Base-by-base conservation (phyloP, 2,888 invertebrate genomes). In the Stramonita haemastoma region DNA sequence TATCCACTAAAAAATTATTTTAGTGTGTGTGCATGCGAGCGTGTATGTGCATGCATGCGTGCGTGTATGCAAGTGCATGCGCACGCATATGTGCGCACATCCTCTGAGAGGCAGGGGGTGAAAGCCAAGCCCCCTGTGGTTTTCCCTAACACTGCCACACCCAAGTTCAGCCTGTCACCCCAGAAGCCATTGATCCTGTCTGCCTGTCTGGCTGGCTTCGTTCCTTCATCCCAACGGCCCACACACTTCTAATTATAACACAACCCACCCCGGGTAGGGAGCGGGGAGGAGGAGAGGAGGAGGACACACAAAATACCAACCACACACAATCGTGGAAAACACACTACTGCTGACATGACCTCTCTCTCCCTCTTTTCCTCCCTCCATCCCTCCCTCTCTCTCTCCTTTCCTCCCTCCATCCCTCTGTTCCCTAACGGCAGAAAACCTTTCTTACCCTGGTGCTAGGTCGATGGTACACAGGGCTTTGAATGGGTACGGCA, bases 91-190 rank as follows among this genome's bases (percentile, higher is more conserved):
- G 70, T 70, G 26, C 26, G 26, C 19, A 70, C 70, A 22, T 8
- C 4, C 73, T n/a, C 22, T n/a, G 22, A 13, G n/a, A 26, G n/a
- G 73, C n/a, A 13, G 17, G 19, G 60, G 66, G 66, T 66, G 26
- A 66, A 66, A 19, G 66, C 73, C 26, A n/a, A 26, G 26, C 73
- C n/a, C 73, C 73, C 26, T n/a, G 79, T 77, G 77, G 15, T n/a
- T 73, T 15, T 46, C 77, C 46, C 2, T 17, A 0, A 77, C 32
- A 13, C 11, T 73, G 73, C 73, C 73, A 73, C 73, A 73, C 73
- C 73, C 73, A 73, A 73, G n/a, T 73, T 73, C n/a, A 73, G 22
- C n/a, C n/a, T n/a, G n/a, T n/a, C 73, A 73, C n/a, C 46, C 46
- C 46, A 46, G n/a, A 73, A 73, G n/a, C 13, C n/a, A 73, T 73